Evolutionary conservation across 2,888 invertebrate genomes (phyloP).

Genomic region (Conistra vaccinii): DNA sequence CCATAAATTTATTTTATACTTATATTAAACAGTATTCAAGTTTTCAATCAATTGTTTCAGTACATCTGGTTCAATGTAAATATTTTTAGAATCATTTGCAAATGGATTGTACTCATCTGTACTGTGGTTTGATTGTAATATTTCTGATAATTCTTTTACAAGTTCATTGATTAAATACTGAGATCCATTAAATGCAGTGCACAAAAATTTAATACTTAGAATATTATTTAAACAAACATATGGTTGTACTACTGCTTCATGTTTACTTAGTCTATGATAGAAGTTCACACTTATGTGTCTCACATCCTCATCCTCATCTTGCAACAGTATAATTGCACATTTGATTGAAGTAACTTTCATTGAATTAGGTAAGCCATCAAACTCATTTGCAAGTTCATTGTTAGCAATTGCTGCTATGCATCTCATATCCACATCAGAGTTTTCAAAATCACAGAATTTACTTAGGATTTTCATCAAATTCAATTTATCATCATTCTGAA

Average conservation of each 20-base stretch:
- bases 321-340: conserved; percentile 85
- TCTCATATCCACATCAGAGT: conserved; percentile 82
- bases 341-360: conserved; percentile 80
- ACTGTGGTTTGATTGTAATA: conserved; percentile 67
- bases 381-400: conserved; percentile 79
- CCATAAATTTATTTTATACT: conserved; percentile 40
- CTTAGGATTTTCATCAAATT: conserved; percentile 74
- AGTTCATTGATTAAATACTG: conserved; percentile 68
- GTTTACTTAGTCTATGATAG: conserved; percentile 73
- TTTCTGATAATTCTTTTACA: conserved; percentile 69
- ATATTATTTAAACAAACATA: conserved; percentile 80
- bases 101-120: conserved; percentile 88
- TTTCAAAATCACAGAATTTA: conserved; percentile 77
- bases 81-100: conserved; percentile 86
- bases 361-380: conserved; percentile 72
- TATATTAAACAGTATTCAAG: conserved; percentile 58
- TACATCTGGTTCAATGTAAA: conserved; percentile 86
- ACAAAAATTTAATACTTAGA: conserved; percentile 75
- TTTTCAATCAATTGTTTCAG: conserved; percentile 74
- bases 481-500: conserved; percentile 61
- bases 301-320: conserved; percentile 90
- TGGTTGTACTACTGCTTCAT: conserved; percentile 72
- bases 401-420: conserved; percentile 81
- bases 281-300: conserved; percentile 82
- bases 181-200: conserved; percentile 67